Conservation (phyloP, 2,888 invertebrate species). For the Oconnorella tubifera region DNA sequence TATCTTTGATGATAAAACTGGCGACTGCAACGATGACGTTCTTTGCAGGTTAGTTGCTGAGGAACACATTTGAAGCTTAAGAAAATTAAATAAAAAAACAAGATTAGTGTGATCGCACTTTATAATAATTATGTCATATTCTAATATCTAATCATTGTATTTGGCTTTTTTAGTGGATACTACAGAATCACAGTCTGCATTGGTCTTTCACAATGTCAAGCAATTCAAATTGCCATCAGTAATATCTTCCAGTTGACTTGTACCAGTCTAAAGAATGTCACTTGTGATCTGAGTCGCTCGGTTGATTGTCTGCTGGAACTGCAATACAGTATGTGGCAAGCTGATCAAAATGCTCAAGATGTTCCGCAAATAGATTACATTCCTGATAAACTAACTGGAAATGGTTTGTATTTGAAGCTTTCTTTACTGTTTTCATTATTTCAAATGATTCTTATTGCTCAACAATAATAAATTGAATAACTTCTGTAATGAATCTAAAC, state of each 20-base stretch:
- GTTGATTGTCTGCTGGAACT: neutral
- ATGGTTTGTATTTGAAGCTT: neutral
- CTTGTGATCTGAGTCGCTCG: neutral
- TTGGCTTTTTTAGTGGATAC: no score
- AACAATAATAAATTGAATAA: no score
- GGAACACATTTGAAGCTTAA: no score
- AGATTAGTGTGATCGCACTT: no score
- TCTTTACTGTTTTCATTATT: no score
- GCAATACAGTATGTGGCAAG: neutral
- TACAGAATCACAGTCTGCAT: no score
- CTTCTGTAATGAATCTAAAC: no score
- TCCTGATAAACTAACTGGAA: neutral
- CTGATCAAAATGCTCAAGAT: neutral
- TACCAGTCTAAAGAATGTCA: neutral
- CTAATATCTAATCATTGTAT: no score
- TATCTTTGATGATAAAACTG: neutral
- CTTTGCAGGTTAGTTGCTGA: conserved; percentile 2
- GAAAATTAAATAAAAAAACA: no score
- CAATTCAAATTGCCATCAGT: neutral
- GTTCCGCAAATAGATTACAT: neutral
- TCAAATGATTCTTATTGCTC: no score
- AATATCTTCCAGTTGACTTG: neutral
- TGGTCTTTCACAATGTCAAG: no score
- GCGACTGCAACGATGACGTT: neutral
- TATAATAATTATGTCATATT: no score